Evolutionary conservation across 2,113 vertebrate genomes (phyloP).

Genomic region (Cyphomyrus plagiostoma): DNA sequence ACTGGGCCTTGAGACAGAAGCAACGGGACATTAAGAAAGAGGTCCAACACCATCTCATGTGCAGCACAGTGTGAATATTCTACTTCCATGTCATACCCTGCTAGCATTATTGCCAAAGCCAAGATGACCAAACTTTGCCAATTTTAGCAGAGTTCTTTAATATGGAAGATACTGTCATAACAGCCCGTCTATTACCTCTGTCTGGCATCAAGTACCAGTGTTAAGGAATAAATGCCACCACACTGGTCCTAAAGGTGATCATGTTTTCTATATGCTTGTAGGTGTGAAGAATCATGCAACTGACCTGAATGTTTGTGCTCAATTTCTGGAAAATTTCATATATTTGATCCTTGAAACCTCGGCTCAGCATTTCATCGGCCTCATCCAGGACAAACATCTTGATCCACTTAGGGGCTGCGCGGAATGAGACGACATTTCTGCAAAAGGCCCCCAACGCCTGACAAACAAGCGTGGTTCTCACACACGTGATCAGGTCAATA

Average conservation of each 20-base stretch:
- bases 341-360: conserved; percentile 99
- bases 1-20: conserved; percentile 54
- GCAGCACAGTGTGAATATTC: conserved; percentile 43
- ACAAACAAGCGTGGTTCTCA: not conserved
- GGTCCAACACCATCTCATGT: conserved; percentile 56
- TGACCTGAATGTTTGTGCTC: conserved; percentile 94
- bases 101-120: conserved; percentile 57
- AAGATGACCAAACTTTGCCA: conserved; percentile 44
- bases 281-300: not conserved
- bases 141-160: conserved; percentile 62
- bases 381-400: conserved; percentile 99
- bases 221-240: not conserved
- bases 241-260: not conserved
- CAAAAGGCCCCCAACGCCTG: not conserved
- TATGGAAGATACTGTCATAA: conserved; percentile 42
- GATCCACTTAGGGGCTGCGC: conserved; percentile 84
- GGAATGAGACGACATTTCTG: not conserved
- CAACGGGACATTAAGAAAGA: conserved; percentile 70
- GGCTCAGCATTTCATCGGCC: conserved; percentile 98
- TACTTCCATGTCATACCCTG: conserved; percentile 53
- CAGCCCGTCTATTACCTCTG: not conserved
- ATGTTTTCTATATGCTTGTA: not conserved
- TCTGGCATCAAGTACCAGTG: not conserved
- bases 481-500: conserved; percentile 53
- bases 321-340: conserved; percentile 98